phyloP scores from a whole-genome alignment of 37 sponge, comb jelly and placozoan species.

The Dysidea cf. avara region DNA sequence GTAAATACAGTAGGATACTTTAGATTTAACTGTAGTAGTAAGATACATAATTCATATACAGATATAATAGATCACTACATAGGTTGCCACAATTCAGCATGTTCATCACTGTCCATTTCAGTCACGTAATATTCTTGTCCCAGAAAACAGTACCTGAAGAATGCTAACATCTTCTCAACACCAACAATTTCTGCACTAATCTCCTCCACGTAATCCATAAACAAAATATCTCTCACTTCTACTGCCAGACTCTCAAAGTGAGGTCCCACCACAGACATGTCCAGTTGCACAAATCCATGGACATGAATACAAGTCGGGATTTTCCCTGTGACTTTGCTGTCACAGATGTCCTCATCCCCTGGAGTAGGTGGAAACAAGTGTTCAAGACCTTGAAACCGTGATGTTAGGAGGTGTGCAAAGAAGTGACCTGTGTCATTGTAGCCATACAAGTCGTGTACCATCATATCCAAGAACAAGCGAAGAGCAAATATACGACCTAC shows the following conservation, averaged over 20 bases:
- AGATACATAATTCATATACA: too few relatives aligned
- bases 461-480: slow-evolving; percentile 85
- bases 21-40: too few relatives aligned
- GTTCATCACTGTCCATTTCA: slow-evolving; percentile 50
- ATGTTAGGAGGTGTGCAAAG: slow-evolving; percentile 65
- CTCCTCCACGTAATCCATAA: slow-evolving; percentile 89
- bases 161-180: slow-evolving; percentile 69
- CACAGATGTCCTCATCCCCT: slow-evolving; percentile 53
- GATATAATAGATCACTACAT: too few relatives aligned
- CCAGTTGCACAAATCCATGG: slow-evolving; percentile 81
- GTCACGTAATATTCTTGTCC: slow-evolving; percentile 81
- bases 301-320: slow-evolving; percentile 87
- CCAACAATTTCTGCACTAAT: slow-evolving; percentile 87
- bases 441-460: slow-evolving; percentile 85
- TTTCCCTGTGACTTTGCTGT: slow-evolving; percentile 9
- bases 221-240: slow-evolving; percentile 78
- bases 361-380: slow-evolving; percentile 67
- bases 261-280: slow-evolving; percentile 52
- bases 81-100: slow-evolving; percentile 10
- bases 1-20: too few relatives aligned
- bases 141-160: slow-evolving; percentile 84
- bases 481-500: slow-evolving; percentile 86
- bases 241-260: slow-evolving; percentile 70
- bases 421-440: slow-evolving; percentile 70
- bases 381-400: slow-evolving; percentile 70